phyloP scores from a whole-genome alignment of 2,113 vertebrate genomes.

The Leptosomus discolor region DNA sequence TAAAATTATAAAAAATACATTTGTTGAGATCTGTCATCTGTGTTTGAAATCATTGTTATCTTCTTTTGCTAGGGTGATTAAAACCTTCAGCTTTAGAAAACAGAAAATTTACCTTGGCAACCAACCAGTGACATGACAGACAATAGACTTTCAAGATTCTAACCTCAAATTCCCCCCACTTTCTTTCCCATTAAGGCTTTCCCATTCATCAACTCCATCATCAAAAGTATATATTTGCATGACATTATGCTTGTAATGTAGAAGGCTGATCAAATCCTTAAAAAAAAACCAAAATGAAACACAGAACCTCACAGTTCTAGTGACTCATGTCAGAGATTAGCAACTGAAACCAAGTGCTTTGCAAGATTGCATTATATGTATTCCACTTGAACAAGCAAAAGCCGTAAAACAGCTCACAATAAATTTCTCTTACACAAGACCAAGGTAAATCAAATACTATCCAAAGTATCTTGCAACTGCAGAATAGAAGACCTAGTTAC shows the following conservation, averaged over 20 bases:
- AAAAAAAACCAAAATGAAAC: neutral
- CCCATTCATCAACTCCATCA: neutral
- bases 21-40: neutral
- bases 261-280: neutral
- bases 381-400: slow-evolving; percentile 14
- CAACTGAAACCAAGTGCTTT: neutral
- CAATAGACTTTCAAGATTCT: neutral
- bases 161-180: neutral
- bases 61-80: neutral
- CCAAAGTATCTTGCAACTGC: neutral
- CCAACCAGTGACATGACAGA: neutral
- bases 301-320: neutral
- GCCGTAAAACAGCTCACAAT: neutral
- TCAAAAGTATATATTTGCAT: neutral
- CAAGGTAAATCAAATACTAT: neutral
- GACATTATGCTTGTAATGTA: neutral
- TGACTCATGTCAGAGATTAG: neutral
- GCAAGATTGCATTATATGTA: neutral
- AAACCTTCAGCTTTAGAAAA: neutral
- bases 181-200: neutral
- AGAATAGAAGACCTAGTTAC: neutral
- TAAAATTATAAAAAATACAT: neutral
- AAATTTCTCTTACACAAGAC: neutral
- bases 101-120: neutral
- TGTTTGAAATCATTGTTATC: neutral